These are phyloP conservation scores for Otus sunia DNA, from an alignment of 2,113 vertebrate species.

Conservation along the genomic window DNA sequence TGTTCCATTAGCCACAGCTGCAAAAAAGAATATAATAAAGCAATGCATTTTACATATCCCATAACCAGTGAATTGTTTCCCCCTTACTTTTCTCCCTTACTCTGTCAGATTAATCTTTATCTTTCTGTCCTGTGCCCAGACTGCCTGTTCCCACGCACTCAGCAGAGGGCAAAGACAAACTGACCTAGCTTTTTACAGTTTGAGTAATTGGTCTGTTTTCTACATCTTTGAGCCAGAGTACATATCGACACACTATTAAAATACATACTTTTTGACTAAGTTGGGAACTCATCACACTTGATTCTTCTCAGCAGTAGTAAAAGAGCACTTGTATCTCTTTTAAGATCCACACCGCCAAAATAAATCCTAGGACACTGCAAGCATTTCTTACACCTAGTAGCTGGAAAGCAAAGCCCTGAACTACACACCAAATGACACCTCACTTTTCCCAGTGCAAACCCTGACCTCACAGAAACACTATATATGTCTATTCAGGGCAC, in stretches of 20 bases:
- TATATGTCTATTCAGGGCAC: background rate
- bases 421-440: background rate
- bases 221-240: background rate
- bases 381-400: background rate
- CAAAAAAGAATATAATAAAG: background rate
- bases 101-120: background rate
- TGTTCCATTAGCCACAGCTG: background rate
- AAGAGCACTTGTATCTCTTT: background rate
- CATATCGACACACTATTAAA: background rate
- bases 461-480: background rate
- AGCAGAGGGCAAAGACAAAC: background rate
- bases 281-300: background rate
- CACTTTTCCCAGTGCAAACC: background rate
- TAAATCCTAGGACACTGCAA: background rate
- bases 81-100: background rate
- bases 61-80: background rate
- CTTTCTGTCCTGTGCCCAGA: background rate
- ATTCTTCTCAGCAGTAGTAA: background rate
- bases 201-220: background rate
- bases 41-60: background rate
- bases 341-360: background rate
- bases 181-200: background rate
- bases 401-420: background rate
- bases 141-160: background rate
- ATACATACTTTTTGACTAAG: background rate